These are phyloP conservation scores for Micromys minutus DNA, from an alignment of 2,113 vertebrate genomes.

Conservation along the genomic window DNA sequence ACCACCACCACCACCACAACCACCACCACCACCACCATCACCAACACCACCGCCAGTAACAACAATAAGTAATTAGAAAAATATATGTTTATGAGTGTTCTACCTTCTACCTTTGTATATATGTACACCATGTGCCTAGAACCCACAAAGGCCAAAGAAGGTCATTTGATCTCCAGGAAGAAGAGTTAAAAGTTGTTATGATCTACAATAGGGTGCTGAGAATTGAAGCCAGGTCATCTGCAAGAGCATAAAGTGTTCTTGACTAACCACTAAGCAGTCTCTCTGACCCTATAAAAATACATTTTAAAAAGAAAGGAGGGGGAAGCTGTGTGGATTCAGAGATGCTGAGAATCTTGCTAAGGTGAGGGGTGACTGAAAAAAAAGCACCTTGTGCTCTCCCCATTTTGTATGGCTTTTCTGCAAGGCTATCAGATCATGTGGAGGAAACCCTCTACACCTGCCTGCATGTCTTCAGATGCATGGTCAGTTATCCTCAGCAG, in stretches of 20 bases:
- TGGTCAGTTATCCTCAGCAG: accelerated
- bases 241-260: neutral
- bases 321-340: neutral
- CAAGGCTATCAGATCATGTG: accelerated
- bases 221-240: neutral
- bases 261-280: neutral
- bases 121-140: neutral
- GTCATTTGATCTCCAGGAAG: neutral
- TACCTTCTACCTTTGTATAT: neutral
- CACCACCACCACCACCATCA: neutral
- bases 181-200: neutral
- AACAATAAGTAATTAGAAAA: neutral
- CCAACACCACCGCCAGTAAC: neutral
- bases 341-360: neutral
- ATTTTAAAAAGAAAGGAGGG: neutral
- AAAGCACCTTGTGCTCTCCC: neutral
- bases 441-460: accelerated
- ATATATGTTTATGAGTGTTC: neutral
- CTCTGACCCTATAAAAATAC: neutral
- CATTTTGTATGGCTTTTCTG: accelerated
- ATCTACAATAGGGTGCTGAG: neutral
- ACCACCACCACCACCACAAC: no score
- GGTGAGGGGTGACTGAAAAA: accelerated
- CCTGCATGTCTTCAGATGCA: accelerated
- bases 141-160: neutral